phyloP scores from a whole-genome alignment of 2,113 vertebrate species.

The Poeciliopsis occidentalis region DNA sequence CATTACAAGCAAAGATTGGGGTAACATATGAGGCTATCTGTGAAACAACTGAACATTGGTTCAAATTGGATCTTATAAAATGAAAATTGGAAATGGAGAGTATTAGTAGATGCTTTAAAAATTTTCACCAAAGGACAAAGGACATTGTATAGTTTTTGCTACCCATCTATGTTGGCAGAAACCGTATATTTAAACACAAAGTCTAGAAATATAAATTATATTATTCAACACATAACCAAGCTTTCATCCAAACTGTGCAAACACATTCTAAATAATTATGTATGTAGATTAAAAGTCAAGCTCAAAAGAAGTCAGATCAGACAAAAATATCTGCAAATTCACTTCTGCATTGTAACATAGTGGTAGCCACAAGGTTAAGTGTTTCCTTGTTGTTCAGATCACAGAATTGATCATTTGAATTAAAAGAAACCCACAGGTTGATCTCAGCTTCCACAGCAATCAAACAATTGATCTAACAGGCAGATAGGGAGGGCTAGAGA shows the following conservation, averaged over 20 bases:
- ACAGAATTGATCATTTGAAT: constrained; percentile 29
- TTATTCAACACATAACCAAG: neutral
- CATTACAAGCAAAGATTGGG: neutral
- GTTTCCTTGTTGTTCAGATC: constrained; percentile 31
- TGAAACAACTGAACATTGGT: neutral
- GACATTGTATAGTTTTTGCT: no score
- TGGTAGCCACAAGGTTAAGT: constrained; percentile 17
- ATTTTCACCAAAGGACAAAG: no score
- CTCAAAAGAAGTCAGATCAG: neutral
- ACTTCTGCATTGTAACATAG: constrained; percentile 15
- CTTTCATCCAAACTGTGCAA: neutral
- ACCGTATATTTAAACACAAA: neutral
- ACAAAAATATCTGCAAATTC: constrained; percentile 3
- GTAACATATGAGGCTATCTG: neutral
- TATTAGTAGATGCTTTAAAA: no score
- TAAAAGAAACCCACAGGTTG: constrained; percentile 23
- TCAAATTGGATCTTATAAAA: neutral
- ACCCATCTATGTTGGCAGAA: neutral
- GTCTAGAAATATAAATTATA: neutral
- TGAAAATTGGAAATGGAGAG: neutral
- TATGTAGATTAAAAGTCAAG: constrained; percentile 4
- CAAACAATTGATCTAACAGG: constrained; percentile 60
- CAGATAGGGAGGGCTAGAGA: constrained; percentile 37
- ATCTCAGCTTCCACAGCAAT: constrained; percentile 38
- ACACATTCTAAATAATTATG: neutral